Evolutionary conservation across 2,888 invertebrate species (phyloP), one percentile per base, ranked within the genome.

Genomic region (Philaethria dido): DNA sequence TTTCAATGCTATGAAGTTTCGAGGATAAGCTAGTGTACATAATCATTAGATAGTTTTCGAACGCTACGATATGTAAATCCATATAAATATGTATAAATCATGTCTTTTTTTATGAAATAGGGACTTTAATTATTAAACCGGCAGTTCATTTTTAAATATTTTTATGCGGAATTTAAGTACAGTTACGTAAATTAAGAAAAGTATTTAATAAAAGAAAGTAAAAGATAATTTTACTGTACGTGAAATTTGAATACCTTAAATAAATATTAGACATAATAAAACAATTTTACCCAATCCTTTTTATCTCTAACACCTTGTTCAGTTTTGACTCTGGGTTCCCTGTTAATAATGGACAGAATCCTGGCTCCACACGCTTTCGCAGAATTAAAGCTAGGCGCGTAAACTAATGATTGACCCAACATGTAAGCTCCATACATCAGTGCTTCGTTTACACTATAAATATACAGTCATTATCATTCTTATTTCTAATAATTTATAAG

Each of bases 341-440:
- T 79, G 25, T 80, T 79, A 45, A 92, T 89, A 22, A 87, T 72
- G 0, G 86, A 75, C 1, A 92, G 69, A 5, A 92, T 88, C 54
- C 90, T 80, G 0, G 88, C 85, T 4, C 85, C 92, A 54, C 89
- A 88, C 1, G 80, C 75, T 74, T 95, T 95, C 0, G 96, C 96
- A 16, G 95, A 94, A 77, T 94, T 95, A 72, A 96, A 95, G 79
- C 96, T 96, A 0, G 96, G 96, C 0, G 95, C 96, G 80, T 95
- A 96, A 0, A 96, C 96, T 50, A 96, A 83, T 0, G 96, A 95
- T 81, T 96, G 96, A 0, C 96, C 96, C 74, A 96, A 82, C 95
- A 96, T 96, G 93, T 96, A 96, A 0, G 96, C 95, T 6, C 96
- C 96, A 72, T 96, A 96, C 83, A 96, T 95, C 2, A 96, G 85